phyloP scores from a whole-genome alignment of 1,140 invertebrate genomes.

The Procambarus virginalis region DNA sequence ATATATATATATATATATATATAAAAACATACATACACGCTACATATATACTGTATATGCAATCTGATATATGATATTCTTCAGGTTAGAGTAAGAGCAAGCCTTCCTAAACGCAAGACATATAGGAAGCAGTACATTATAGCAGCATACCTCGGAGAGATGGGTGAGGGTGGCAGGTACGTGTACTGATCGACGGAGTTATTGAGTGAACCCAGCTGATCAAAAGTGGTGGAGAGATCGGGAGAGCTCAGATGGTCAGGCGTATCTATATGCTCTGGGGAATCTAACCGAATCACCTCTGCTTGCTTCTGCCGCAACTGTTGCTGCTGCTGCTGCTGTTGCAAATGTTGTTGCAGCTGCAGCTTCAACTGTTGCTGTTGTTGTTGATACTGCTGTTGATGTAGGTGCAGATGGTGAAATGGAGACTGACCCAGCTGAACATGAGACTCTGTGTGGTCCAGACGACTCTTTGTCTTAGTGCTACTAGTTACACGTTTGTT shows the following conservation, averaged over 20 bases:
- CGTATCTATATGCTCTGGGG: constrained; percentile 66
- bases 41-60: not conserved
- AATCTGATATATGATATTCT: not conserved
- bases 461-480: constrained; percentile 51
- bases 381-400: constrained; percentile 62
- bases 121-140: not conserved
- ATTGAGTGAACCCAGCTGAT: constrained; percentile 64
- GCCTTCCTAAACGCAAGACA: constrained; percentile 20
- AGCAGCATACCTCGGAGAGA: constrained; percentile 61
- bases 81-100: constrained; percentile 41
- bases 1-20: no score
- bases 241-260: constrained; percentile 68
- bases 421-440: constrained; percentile 64
- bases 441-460: constrained; percentile 49
- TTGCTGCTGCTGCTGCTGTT: constrained; percentile 49
- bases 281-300: constrained; percentile 65
- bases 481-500: constrained; percentile 62
- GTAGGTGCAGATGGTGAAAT: constrained; percentile 63
- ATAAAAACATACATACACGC: not conserved
- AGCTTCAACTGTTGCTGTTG: constrained; percentile 64
- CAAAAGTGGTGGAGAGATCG: constrained; percentile 67
- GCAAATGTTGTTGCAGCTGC: constrained; percentile 55
- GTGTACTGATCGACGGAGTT: constrained; percentile 68
- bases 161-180: constrained; percentile 69
- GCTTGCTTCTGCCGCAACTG: constrained; percentile 46